Evolutionary conservation across 2,113 vertebrate species (phyloP).

Genomic region (Poeciliopsis prolifica): DNA sequence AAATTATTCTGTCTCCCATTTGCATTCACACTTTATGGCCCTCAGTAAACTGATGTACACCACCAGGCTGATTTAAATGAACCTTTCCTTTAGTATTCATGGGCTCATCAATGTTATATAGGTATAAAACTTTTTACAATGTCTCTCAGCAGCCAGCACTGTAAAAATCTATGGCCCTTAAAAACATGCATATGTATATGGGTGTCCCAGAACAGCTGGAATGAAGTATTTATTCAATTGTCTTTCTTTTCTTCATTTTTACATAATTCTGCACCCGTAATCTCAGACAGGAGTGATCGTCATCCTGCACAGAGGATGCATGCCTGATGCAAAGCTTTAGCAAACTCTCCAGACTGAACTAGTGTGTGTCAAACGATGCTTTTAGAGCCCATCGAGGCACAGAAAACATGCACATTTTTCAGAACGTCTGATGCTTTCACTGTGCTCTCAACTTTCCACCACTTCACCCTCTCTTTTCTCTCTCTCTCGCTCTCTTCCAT

Average conservation of each 20-base stretch:
- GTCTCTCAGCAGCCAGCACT: constrained; percentile 14
- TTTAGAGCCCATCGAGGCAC: constrained; percentile 22
- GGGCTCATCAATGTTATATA: constrained; percentile 37
- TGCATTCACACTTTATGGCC: not conserved
- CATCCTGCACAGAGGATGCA: not conserved
- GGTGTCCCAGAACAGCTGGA: constrained; percentile 27
- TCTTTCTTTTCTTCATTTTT: constrained; percentile 25
- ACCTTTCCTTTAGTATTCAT: constrained; percentile 6
- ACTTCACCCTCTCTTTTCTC: constrained; percentile 6
- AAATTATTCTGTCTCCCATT: not conserved
- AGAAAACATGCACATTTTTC: constrained; percentile 20
- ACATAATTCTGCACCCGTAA: constrained; percentile 20
- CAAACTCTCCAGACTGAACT: constrained; percentile 14
- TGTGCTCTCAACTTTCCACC: constrained; percentile 12
- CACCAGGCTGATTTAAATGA: constrained; percentile 25
- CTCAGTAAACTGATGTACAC: constrained; percentile 14
- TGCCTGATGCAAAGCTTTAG: constrained; percentile 3
- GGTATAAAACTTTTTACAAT: constrained; percentile 49
- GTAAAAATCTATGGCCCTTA: constrained; percentile 14
- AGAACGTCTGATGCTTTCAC: constrained; percentile 23
- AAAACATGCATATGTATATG: constrained; percentile 30
- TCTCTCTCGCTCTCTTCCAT: not conserved
- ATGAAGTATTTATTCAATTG: constrained; percentile 49
- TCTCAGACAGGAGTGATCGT: constrained; percentile 19
- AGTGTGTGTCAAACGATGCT: constrained; percentile 20